These are phyloP conservation scores for Bubo blakistoni DNA, from an alignment of 2,113 vertebrate species.

Conservation along the genomic window DNA sequence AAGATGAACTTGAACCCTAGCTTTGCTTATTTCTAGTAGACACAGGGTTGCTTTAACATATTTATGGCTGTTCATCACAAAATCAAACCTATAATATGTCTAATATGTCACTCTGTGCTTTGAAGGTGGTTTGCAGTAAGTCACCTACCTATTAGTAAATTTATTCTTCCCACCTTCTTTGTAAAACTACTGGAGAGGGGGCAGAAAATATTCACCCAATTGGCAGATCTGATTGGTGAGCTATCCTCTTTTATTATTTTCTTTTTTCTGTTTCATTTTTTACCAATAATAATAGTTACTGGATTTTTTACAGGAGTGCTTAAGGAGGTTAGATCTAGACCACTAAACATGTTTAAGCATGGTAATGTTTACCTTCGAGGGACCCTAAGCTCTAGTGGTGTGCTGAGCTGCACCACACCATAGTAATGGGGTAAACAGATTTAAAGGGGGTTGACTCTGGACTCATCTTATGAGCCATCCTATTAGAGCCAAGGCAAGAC, in stretches of 20 bases:
- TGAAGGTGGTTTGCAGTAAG: neutral
- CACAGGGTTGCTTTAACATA: neutral
- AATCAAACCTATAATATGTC: neutral
- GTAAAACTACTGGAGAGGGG: neutral
- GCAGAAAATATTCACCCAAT: neutral
- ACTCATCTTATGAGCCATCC: neutral
- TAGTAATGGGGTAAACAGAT: neutral
- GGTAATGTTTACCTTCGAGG: neutral
- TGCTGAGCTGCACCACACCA: neutral
- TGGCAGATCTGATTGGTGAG: neutral
- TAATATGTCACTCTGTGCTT: neutral
- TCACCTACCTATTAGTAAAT: neutral
- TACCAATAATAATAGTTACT: no score
- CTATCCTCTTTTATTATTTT: neutral
- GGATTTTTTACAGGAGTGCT: neutral
- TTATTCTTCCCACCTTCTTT: neutral
- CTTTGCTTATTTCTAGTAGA: neutral
- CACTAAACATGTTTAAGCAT: neutral
- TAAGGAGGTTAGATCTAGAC: neutral
- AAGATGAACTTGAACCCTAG: neutral
- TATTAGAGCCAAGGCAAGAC: neutral
- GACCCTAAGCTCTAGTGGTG: neutral
- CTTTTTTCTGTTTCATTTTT: no score
- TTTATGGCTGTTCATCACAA: rapidly evolving
- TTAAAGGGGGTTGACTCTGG: neutral